Conservation (phyloP, 2,113 vertebrate genomes). For the Archocentrus centrarchus region DNA sequence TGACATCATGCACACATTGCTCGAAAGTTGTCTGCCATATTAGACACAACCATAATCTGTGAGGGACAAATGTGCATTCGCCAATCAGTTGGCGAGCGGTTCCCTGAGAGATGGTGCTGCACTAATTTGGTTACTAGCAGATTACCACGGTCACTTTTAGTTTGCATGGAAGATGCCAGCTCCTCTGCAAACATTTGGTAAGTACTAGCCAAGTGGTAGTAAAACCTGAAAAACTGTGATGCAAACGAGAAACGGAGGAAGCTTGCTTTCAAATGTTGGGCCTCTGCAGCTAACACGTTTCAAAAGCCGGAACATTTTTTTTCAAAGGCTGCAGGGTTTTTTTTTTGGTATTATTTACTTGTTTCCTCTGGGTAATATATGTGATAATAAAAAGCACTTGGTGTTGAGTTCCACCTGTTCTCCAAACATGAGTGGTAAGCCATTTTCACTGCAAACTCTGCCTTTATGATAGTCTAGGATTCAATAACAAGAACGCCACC, state of each 20-base stretch:
- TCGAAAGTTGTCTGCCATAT: neutral
- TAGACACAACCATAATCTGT: neutral
- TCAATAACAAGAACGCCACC: no score
- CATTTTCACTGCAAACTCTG: no score
- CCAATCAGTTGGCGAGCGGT: neutral
- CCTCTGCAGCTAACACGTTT: neutral
- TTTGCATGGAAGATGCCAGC: no score
- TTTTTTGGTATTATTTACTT: neutral
- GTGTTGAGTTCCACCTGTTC: no score
- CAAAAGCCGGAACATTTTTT: neutral
- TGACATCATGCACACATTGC: neutral
- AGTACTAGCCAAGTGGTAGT: neutral
- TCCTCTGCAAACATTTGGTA: neutral
- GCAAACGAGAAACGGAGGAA: neutral
- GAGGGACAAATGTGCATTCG: neutral
- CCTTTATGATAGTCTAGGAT: no score
- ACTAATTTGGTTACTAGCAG: neutral
- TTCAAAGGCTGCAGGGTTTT: neutral
- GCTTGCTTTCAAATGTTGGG: neutral
- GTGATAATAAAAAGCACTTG: no score
- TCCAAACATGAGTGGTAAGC: no score
- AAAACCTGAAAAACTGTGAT: neutral
- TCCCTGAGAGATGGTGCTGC: neutral
- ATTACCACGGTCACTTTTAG: no score
- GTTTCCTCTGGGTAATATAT: no score